Evolutionary conservation across 2,888 invertebrate genomes (phyloP).

Genomic region (Parelbella ahira): DNA sequence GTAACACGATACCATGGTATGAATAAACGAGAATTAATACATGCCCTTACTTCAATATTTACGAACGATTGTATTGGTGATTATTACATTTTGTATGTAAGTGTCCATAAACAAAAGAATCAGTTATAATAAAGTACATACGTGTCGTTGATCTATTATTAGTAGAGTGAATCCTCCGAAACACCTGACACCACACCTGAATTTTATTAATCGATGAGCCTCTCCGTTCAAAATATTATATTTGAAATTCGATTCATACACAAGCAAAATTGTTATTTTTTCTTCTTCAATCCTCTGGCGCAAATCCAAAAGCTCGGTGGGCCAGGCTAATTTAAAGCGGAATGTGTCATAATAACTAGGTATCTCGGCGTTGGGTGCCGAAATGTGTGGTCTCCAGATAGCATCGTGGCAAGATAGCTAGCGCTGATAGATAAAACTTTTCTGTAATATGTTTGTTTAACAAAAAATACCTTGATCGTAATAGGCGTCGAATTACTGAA

Average conservation of each 20-base stretch:
- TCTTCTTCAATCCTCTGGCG: conserved; percentile 56
- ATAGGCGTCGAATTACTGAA: too few species aligned
- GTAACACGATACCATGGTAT: too few species aligned
- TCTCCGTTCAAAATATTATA: not conserved
- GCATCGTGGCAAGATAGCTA: conserved; percentile 40
- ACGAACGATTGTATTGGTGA: too few species aligned
- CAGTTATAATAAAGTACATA: not conserved
- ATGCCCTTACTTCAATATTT: too few species aligned
- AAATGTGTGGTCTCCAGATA: conserved; percentile 45
- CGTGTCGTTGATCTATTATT: not conserved
- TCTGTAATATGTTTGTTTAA: conserved; percentile 25
- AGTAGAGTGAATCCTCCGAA: not conserved
- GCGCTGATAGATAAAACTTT: conserved; percentile 37
- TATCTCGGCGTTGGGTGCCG: conserved; percentile 51
- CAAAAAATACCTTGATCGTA: conserved; percentile 1
- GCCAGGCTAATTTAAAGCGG: conserved; percentile 67
- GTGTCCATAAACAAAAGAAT: too few species aligned
- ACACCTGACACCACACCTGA: conserved; percentile 7
- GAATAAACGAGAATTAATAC: too few species aligned
- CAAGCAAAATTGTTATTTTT: conserved; percentile 49
- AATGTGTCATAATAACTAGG: conserved; percentile 67
- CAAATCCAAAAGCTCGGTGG: conserved; percentile 58
- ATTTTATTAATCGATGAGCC: conserved; percentile 7
- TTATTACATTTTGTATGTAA: too few species aligned
- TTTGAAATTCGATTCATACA: conserved; percentile 25